Evolutionary conservation across 64 coral and sea anemone species (phyloP).

Genomic region (Actinia tenebrosa): DNA sequence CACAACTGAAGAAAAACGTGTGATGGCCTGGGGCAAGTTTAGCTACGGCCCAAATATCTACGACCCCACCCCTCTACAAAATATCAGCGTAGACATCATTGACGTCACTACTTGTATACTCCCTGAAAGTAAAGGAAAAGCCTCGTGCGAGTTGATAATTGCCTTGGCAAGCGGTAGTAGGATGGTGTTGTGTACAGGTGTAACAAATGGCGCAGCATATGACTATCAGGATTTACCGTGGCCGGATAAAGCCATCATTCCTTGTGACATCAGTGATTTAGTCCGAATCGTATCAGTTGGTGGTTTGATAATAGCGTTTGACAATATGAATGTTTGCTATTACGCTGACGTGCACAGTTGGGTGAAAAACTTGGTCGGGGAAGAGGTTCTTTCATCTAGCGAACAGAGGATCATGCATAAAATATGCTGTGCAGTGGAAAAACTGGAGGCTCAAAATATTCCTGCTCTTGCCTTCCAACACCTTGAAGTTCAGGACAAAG

Average conservation of each 20-base stretch:
- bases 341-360: slow-evolving; percentile 11
- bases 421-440: background rate
- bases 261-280: slow-evolving; percentile 32
- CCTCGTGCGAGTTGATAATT: slow-evolving; percentile 52
- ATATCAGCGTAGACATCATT: slow-evolving; percentile 3
- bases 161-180: slow-evolving; percentile 40
- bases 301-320: slow-evolving; percentile 11
- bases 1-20: slow-evolving; percentile 35
- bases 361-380: background rate
- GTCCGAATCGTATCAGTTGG: slow-evolving; percentile 20
- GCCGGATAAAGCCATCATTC: slow-evolving; percentile 29
- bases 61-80: slow-evolving; percentile 35
- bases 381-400: background rate
- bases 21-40: slow-evolving; percentile 69
- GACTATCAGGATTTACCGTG: slow-evolving; percentile 22
- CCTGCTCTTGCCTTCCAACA: slow-evolving; percentile 41
- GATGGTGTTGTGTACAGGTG: slow-evolving; percentile 54
- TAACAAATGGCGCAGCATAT: background rate
- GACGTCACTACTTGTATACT: slow-evolving; percentile 59
- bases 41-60: slow-evolving; percentile 41
- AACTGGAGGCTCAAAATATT: background rate
- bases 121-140: background rate
- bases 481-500: slow-evolving; percentile 12
- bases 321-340: slow-evolving; percentile 14
- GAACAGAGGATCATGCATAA: background rate